Conservation (phyloP, 1,140 invertebrate genomes). For the Tetramorium parvispinum region DNA sequence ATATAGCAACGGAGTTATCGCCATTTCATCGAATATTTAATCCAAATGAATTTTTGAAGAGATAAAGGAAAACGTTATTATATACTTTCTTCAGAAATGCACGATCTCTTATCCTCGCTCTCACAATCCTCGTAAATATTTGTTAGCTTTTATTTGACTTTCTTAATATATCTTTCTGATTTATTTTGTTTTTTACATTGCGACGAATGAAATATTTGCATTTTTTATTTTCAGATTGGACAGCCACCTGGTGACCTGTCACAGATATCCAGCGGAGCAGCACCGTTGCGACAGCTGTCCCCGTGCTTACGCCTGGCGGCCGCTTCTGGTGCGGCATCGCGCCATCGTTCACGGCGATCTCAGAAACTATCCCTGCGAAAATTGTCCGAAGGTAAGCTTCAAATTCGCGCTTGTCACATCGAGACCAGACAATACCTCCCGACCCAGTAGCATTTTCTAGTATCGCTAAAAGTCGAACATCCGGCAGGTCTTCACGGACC, state of each 20-base stretch:
- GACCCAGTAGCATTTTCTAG: conserved; percentile 71
- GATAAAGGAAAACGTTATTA: neutral
- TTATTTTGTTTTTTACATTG: neutral
- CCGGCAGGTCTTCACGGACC: conserved; percentile 95
- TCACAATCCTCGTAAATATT: neutral
- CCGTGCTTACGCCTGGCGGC: conserved; percentile 92
- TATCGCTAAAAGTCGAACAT: conserved; percentile 82
- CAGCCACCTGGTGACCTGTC: conserved; percentile 91
- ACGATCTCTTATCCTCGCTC: neutral
- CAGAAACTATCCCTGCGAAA: conserved; percentile 95
- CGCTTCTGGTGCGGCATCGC: conserved; percentile 93
- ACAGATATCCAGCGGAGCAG: conserved; percentile 91
- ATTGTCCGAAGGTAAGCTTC: conserved; percentile 93
- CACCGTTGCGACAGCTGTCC: conserved; percentile 94
- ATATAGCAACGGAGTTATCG: neutral
- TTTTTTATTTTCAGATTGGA: conserved; percentile 90
- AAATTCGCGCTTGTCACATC: neutral
- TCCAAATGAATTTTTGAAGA: neutral
- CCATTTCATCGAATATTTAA: neutral
- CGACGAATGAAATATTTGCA: neutral
- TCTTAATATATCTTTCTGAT: neutral
- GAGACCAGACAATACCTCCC: conserved; percentile 48
- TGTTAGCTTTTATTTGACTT: neutral
- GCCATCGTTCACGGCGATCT: conserved; percentile 92
- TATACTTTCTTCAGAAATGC: neutral